A percentile compares a stretch with the other conserved stretches of the same genome.
Evolutionary conservation across 2,797 vertebrate genomes (phyloP).

Genomic region (Rousettus madagascariensis): DNA sequence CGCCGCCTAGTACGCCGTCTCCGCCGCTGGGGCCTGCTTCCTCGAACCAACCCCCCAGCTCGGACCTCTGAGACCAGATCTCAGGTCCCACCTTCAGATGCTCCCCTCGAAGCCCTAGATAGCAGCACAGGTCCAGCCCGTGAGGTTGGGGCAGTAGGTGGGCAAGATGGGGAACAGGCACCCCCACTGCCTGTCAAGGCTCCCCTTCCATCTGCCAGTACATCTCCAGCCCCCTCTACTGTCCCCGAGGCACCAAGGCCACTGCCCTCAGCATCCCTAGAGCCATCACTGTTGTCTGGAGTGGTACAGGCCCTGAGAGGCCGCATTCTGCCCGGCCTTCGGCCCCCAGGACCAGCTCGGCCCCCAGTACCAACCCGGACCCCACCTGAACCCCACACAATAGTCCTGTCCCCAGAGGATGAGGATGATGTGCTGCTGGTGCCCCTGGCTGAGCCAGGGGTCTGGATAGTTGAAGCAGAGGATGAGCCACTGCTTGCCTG

Average conservation of each 20-base stretch:
- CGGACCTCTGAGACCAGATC: slow-evolving; percentile 63
- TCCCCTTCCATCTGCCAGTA: slow-evolving; percentile 42
- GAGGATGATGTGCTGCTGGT: slow-evolving; percentile 93
- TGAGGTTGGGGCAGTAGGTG: slow-evolving; percentile 73
- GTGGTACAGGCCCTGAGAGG: slow-evolving; percentile 79
- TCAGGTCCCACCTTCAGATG: slow-evolving; percentile 55
- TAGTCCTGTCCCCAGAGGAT: slow-evolving; percentile 62
- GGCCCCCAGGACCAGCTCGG: slow-evolving; percentile 39
- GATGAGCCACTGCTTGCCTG: slow-evolving; percentile 79
- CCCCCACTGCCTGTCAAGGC: slow-evolving; percentile 71
- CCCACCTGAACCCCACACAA: slow-evolving; percentile 28
- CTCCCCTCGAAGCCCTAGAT: slow-evolving; percentile 59
- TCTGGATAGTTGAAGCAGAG: slow-evolving; percentile 58
- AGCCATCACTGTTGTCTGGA: slow-evolving; percentile 74
- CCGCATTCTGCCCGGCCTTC: slow-evolving; percentile 68
- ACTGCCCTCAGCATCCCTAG: not conserved
- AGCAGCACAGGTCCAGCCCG: not conserved
- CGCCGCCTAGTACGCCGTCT: slow-evolving; percentile 81
- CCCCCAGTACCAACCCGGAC: slow-evolving; percentile 48
- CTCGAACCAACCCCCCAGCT: slow-evolving; percentile 59
- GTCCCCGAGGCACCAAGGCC: not conserved
- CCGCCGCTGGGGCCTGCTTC: slow-evolving; percentile 81
- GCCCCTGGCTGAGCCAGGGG: slow-evolving; percentile 86
- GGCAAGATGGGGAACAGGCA: slow-evolving; percentile 72
- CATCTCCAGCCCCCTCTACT: not conserved